A percentile compares a stretch with the other conserved stretches of the same genome.
These are phyloP conservation scores for Erythrolamprus reginae DNA, from an alignment of 2,113 vertebrate genomes.

Conservation along the genomic window DNA sequence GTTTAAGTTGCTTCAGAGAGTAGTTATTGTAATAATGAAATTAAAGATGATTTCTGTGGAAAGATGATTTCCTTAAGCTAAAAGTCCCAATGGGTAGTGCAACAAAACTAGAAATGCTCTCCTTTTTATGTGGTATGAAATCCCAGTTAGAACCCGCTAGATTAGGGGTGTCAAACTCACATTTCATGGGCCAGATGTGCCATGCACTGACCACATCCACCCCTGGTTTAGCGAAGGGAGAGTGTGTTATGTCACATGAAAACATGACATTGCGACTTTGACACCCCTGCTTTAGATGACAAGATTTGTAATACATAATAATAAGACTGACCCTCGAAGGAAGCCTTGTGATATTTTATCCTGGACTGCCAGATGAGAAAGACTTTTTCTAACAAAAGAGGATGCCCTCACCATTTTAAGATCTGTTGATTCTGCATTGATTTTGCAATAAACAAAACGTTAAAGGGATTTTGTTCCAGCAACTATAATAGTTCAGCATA, in stretches of 20 bases:
- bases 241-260: too few species aligned
- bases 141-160: not conserved
- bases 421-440: not conserved
- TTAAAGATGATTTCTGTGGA: not conserved
- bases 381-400: not conserved
- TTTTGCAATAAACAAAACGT: not conserved
- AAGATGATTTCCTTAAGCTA: not conserved
- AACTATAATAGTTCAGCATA: not conserved
- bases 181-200: fast-evolving
- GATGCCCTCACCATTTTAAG: not conserved
- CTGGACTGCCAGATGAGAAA: not conserved
- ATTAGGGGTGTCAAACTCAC: not conserved
- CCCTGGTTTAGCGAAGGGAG: too few species aligned
- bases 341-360: not conserved
- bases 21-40: not conserved
- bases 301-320: not conserved
- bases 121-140: not conserved
- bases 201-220: too few species aligned
- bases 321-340: not conserved
- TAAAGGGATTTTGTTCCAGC: not conserved
- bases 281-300: not conserved
- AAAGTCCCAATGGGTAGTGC: not conserved
- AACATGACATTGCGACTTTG: not conserved
- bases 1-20: not conserved
- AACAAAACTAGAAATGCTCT: not conserved